Base-by-base conservation (phyloP, 2,888 invertebrate species). In the Bellardia pandia region DNA sequence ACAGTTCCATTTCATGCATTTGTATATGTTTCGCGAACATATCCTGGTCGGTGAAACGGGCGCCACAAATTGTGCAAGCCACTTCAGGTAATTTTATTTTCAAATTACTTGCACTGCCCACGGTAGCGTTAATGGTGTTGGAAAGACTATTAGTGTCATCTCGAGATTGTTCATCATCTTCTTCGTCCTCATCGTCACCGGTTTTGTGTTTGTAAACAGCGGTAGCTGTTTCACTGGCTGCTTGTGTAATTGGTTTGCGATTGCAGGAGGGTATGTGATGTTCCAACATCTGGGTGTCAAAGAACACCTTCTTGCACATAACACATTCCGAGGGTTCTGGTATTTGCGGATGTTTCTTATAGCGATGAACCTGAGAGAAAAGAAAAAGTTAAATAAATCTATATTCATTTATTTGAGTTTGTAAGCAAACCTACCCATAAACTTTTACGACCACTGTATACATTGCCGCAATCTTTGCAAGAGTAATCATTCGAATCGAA, bases 381-480 rank as follows among this genome's bases (percentile, higher is more conserved):
- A 45, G 9, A 75, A 23, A 71, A 53, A 53, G 64, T 30, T 11
- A 14, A 37, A 23, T 5, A 69, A 14, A 33, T 16, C 40, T 51
- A 8, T 11, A 11, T 11, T 0, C 1, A 4, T 14, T 16, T 48
- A 2, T 33, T 30, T 75, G n/a, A 56, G 1, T 74, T 37, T 42
- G 5, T 11, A 2, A 40, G 68, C 9, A n/a, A 37, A 83, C 91
- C 90, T 71, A 94, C 94, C 94, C 94, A 94, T 53, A 94, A 91
- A 86, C 94, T 94, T 89, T 94, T 94, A 16, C 94, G 91, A 2
- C 93, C 93, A 74, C 93, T 93, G 85, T 94, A 94, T 0, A 94
- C 93, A 86, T 93, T 94, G 33, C 93, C 94, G 79, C 94, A 94
- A 83, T 94, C 94, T 88, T 94, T 94, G 89, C 94, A 94, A 37